Evolutionary conservation across 2,113 vertebrate species (phyloP).

Genomic region (Lichenostomus cassidix): DNA sequence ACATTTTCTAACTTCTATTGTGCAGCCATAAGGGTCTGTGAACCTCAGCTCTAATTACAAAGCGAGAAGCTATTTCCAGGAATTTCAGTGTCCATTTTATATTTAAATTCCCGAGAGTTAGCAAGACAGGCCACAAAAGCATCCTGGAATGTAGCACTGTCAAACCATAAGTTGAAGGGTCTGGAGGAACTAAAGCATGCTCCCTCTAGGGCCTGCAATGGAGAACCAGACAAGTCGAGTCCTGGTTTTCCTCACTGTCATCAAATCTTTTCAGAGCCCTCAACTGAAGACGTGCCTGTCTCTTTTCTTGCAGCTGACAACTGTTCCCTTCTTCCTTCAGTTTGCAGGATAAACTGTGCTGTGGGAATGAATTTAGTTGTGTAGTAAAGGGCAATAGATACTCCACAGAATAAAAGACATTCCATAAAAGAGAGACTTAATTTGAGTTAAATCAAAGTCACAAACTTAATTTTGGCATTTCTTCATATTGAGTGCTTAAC

Average conservation of each 20-base stretch:
- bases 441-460: neutral
- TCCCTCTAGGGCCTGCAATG: neutral
- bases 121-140: neutral
- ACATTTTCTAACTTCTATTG: neutral
- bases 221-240: neutral
- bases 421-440: neutral
- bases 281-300: neutral
- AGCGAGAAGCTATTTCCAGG: conserved; percentile 4
- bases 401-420: neutral
- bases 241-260: conserved; percentile 39
- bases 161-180: neutral
- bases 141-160: neutral
- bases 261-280: neutral
- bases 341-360: neutral
- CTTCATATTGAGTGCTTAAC: neutral
- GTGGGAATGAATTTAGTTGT: neutral
- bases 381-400: neutral
- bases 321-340: neutral
- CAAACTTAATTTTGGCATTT: neutral
- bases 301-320: neutral
- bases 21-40: neutral
- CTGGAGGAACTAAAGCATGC: neutral
- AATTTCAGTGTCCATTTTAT: neutral
- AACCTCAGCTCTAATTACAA: conserved; percentile 5
- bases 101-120: neutral